These are phyloP conservation scores for Panulirus ornatus DNA, from an alignment of 1,140 invertebrate species.

Conservation along the genomic window DNA sequence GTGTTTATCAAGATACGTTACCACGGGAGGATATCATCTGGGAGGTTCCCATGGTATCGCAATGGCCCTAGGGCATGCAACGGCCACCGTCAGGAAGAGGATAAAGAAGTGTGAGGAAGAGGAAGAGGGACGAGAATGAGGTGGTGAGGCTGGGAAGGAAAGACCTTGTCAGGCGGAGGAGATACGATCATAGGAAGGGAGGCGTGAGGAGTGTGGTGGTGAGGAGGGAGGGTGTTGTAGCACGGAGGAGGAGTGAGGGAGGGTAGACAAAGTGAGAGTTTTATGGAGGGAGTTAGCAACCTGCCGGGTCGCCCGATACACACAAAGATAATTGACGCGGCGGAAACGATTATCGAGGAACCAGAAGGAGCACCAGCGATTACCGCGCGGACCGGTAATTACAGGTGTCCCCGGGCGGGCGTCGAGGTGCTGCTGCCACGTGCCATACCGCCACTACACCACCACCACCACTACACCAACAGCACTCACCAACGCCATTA, in stretches of 20 bases:
- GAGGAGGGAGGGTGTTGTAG: no score
- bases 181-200: constrained; percentile 1
- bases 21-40: no score
- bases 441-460: no score
- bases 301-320: not conserved
- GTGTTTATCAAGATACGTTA: no score
- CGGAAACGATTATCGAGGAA: constrained; percentile 48
- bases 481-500: no score
- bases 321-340: constrained; percentile 26
- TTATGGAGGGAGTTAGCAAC: not conserved
- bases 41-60: no score
- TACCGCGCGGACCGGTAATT: constrained; percentile 7
- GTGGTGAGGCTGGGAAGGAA: not conserved
- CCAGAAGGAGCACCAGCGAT: constrained; percentile 24
- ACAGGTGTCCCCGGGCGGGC: constrained; percentile 27
- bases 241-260: not conserved
- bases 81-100: no score
- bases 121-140: not conserved
- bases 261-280: not conserved
- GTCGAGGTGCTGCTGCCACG: constrained; percentile 27
- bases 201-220: not conserved
- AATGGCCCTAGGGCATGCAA: no score
- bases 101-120: not conserved
- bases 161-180: not conserved
- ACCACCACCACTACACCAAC: no score